Evolutionary conservation across 1,140 invertebrate species (phyloP), one percentile per base, ranked within the genome.

Genomic region (Drosophila prosaltans): DNA sequence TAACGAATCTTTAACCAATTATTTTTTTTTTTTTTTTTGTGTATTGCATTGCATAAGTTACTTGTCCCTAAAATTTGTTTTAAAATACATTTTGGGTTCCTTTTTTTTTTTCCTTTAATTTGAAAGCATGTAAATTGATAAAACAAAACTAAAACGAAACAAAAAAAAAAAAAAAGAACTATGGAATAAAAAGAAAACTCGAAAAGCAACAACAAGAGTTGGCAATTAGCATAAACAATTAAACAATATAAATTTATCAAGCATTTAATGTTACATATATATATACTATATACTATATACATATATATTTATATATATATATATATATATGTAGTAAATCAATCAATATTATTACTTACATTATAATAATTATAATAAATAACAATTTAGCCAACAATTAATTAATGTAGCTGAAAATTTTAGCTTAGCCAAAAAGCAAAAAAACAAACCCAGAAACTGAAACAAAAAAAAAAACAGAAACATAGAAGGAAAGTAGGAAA

Each of bases 321-420:
- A 45, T 65, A 70, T 55, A 61, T 61, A 59, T 39, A 36, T 24
- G 40, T 63, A 74, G 65, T 59, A 76, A 74, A 71, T 58, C 71
- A 83, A 70, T 66, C 32, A 67, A 67, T 62, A 62, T 62, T 69
- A 69, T 68, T 43, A 67, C 48, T 64, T 63, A 69, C 40, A 73
- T 36, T 55, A 41, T 43, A 28, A 59, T 41, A 41, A 60, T 45
- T 63, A 43, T 55, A 63, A 54, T 63, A 75, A 65, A 43, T 40
- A 69, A 75, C 26, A 61, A 62, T 65, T 76, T 76, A 76, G 74
- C 74, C 74, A 76, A 76, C 66, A 76, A 76, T 76, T 76, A 55
- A 70, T 70, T 77, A 76, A 70, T 55, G 73, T 77, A 77, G 74
- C 67, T 77, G 74, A 77, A 65, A 61, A 76, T 59, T 69, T 65